Evolutionary conservation across 2,888 invertebrate species (phyloP), one percentile per base, ranked within the genome.

Genomic region (Drosophila nigricruria): DNA sequence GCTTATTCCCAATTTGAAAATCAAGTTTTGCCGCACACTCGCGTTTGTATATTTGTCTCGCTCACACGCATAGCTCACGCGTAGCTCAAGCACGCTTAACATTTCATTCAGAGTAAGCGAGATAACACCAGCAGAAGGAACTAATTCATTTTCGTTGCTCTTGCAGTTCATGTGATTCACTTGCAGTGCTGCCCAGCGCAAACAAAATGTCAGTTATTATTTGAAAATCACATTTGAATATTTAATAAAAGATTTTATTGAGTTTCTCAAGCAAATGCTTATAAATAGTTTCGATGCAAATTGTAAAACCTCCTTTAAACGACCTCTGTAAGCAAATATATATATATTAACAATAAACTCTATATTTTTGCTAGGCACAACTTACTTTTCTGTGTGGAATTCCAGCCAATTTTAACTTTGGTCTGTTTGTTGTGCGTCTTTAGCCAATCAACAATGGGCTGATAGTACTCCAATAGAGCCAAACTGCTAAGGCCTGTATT

Each of bases 381-480:
- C 91, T 73, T 62, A 92, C 92, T 92, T 67, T 87, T 91, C 43
- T 79, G 91, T 25, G 88, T 91, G 0, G 85, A 40, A 68, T 87
- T 89, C 92, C 92, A 92, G 10, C 92, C 92, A 68, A 91, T 90
- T 65, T 90, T 92, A 0, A 84, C 86, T 12, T 84, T 86, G 0
- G 81, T 77, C 59, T 89, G 73, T 5, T 72, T 77, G 40, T 92
- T 92, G 16, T 90, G 79, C 6, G 65, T 60, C 32, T 84, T 81
- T 0, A 92, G 58, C 91, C 91, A 92, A 42, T 81, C 81, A 8
- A 91, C 43, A 30, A 91, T 86, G 0, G 97, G 97, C 68, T 94
- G 93, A 93, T 97, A 97, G 93, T 96, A 97, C 90, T 97, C 96
- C 79, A 97, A 90, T 0, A 97, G 93, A 0, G 96, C 96, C 59